A percentile compares a stretch with the other conserved stretches of the same genome.
These are phyloP conservation scores for Zingel zingel DNA, from an alignment of 2,113 vertebrate genomes.

Conservation along the genomic window DNA sequence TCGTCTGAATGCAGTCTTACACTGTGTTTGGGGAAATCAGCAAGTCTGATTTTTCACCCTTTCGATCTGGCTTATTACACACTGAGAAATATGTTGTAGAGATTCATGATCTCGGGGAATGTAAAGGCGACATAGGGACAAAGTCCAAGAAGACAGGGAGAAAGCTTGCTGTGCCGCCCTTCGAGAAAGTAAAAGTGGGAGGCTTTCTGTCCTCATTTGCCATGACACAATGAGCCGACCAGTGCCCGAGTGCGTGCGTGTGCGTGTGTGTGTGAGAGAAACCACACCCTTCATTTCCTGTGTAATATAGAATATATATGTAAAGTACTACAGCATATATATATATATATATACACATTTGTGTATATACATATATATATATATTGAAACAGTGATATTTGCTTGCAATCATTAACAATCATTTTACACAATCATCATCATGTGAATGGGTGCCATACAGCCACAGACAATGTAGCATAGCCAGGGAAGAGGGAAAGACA, in stretches of 20 bases:
- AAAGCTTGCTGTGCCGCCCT: conserved; percentile 35
- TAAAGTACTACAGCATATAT: conserved; percentile 6
- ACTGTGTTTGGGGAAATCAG: not conserved
- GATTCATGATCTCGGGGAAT: conserved; percentile 1
- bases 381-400: conserved; percentile 16
- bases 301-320: conserved; percentile 46
- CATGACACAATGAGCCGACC: conserved; percentile 64
- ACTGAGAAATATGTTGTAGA: not conserved
- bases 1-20: conserved; percentile 5
- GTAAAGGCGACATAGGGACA: conserved; percentile 41
- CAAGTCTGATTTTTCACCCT: conserved; percentile 3
- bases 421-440: conserved; percentile 7
- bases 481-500: conserved; percentile 21
- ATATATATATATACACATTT: not conserved
- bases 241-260: conserved; percentile 18
- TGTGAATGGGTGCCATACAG: not conserved
- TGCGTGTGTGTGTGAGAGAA: conserved; percentile 47
- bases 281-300: conserved; percentile 84
- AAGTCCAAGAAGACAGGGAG: conserved; percentile 11
- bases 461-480: not conserved
- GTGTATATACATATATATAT: no score
- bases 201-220: conserved; percentile 67
- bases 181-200: conserved; percentile 33
- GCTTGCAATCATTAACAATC: not conserved
- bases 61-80: not conserved